phyloP scores from a whole-genome alignment of 2,113 vertebrate species.

The Podiceps cristatus region DNA sequence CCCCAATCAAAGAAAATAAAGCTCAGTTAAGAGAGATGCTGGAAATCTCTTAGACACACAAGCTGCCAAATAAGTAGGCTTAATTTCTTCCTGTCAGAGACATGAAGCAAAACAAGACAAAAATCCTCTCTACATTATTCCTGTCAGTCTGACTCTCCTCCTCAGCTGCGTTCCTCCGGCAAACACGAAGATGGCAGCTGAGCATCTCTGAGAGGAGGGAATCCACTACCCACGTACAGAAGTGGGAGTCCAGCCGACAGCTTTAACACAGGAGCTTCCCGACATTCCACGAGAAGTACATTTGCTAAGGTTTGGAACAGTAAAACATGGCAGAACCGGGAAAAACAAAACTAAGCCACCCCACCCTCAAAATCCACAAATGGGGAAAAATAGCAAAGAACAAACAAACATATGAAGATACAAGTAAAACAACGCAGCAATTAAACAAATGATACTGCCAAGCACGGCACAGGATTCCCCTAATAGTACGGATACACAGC shows the following conservation, averaged over 20 bases:
- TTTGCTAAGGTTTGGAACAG: neutral
- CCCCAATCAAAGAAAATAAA: constrained; percentile 2
- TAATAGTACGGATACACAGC: neutral
- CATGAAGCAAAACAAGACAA: neutral
- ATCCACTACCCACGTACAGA: neutral
- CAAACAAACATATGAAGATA: accelerated
- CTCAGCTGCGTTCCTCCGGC: neutral
- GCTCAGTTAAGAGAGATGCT: neutral
- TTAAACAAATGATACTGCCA: neutral
- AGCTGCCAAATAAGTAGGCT: constrained; percentile 63
- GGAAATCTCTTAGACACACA: neutral
- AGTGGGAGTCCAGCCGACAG: constrained; percentile 31
- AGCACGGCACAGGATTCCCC: accelerated
- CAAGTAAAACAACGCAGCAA: neutral
- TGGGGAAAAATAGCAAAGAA: neutral
- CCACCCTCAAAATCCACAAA: too few relatives aligned
- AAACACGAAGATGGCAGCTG: neutral
- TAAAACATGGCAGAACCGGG: neutral
- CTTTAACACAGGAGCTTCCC: neutral
- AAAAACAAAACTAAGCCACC: neutral
- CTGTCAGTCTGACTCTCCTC: constrained; percentile 27
- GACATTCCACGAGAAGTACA: neutral
- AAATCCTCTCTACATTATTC: neutral
- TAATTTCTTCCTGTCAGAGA: constrained; percentile 36
- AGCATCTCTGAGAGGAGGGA: neutral